phyloP scores from a whole-genome alignment of 1,140 invertebrate genomes.

The Halesus radiatus region DNA sequence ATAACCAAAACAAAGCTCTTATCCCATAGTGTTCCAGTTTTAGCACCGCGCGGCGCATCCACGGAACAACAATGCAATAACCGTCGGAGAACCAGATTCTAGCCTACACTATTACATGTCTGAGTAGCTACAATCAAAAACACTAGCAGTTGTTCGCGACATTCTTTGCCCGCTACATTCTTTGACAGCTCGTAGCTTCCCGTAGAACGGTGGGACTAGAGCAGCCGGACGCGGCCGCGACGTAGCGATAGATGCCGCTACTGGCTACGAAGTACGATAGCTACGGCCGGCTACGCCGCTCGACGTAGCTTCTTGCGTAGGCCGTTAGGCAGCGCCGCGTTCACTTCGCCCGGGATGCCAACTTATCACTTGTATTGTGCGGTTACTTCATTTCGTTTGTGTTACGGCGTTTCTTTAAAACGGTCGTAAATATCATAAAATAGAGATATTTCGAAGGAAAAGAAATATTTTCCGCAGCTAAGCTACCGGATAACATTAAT shows the following conservation, averaged over 20 bases:
- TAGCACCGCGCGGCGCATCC: not conserved
- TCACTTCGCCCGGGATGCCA: slow-evolving; percentile 11
- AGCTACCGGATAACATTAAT: too few species aligned
- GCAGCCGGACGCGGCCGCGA: slow-evolving; percentile 5
- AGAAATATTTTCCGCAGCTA: too few species aligned
- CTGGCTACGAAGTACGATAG: slow-evolving; percentile 12
- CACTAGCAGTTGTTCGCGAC: not conserved
- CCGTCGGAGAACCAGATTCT: not conserved
- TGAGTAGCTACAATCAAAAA: not conserved
- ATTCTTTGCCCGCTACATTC: not conserved
- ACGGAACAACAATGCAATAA: not conserved
- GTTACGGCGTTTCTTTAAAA: too few species aligned
- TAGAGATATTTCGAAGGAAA: too few species aligned
- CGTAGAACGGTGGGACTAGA: not conserved
- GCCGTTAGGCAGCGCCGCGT: slow-evolving; percentile 10
- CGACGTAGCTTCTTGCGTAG: slow-evolving; percentile 1
- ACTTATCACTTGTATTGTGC: slow-evolving; percentile 17
- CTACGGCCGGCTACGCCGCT: not conserved
- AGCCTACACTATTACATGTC: not conserved
- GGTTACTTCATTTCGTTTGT: not conserved
- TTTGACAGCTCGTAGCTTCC: not conserved
- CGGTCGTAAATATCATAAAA: too few species aligned
- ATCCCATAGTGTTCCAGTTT: not conserved
- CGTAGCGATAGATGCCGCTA: slow-evolving; percentile 29
- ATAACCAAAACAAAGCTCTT: slow-evolving; percentile 19